These are phyloP conservation scores for Chlamydotis undulata DNA, from an alignment of 2,113 vertebrate species.

Conservation along the genomic window DNA sequence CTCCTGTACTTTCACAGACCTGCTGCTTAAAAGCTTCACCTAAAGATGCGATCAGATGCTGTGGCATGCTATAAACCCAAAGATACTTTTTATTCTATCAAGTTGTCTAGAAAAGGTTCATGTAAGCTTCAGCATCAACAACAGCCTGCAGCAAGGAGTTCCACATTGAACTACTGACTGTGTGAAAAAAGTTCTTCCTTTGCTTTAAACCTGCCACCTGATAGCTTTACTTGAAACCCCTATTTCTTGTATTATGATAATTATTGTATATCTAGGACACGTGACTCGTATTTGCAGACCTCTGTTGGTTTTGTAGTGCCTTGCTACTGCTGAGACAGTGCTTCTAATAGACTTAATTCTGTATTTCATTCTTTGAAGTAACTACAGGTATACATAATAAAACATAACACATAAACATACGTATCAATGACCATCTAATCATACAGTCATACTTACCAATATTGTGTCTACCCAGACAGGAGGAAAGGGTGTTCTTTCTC, in stretches of 20 bases:
- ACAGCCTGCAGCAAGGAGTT: neutral
- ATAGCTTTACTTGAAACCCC: neutral
- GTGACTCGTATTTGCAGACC: neutral
- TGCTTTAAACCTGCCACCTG: neutral
- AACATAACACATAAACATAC: neutral
- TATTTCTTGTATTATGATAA: neutral
- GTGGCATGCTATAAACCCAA: neutral
- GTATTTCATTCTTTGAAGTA: neutral
- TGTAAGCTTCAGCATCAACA: neutral
- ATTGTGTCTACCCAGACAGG: neutral
- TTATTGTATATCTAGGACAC: neutral
- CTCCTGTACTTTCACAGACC: neutral
- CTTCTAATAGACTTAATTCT: neutral
- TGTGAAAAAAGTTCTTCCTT: neutral
- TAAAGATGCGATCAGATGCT: neutral
- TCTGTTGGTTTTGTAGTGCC: neutral
- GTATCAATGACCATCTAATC: neutral
- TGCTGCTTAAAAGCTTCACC: neutral
- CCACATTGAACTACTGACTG: fast-evolving
- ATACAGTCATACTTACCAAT: neutral
- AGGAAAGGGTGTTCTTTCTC: neutral
- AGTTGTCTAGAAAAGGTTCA: neutral
- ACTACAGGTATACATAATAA: neutral
- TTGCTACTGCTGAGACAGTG: neutral
- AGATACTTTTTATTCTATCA: neutral